Conservation (phyloP, 2,888 invertebrate species). For the Drosophila parthenogenetica region DNA sequence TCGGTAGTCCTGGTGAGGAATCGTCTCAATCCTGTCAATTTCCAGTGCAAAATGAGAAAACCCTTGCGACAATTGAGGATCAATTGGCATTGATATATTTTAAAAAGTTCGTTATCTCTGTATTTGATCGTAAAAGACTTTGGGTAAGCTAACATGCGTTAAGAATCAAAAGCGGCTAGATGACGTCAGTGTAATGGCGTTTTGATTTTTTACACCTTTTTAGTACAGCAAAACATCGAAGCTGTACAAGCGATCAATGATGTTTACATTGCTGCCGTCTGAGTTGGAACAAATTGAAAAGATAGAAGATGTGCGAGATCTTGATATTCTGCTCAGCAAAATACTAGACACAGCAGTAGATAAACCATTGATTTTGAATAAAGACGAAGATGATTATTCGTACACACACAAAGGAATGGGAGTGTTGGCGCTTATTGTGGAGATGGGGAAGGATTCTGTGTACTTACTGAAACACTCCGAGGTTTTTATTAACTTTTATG, state of each 20-base stretch:
- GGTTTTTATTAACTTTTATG: constrained; percentile 55
- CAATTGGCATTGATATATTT: constrained; percentile 73
- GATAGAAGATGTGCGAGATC: constrained; percentile 76
- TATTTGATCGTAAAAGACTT: constrained; percentile 68
- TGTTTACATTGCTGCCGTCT: constrained; percentile 63
- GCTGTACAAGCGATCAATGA: constrained; percentile 63
- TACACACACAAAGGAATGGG: constrained; percentile 36
- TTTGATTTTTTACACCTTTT: constrained; percentile 22
- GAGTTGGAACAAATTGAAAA: constrained; percentile 71
- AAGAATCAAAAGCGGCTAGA: constrained; percentile 2
- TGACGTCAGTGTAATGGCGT: constrained; percentile 52
- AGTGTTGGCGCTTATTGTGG: constrained; percentile 52
- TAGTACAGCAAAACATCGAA: constrained; percentile 60
- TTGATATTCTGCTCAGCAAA: constrained; percentile 74
- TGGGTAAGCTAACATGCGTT: constrained; percentile 53
- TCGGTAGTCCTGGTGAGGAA: constrained; percentile 5
- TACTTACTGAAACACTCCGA: constrained; percentile 66
- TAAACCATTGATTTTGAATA: constrained; percentile 28
- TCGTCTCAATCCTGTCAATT: constrained; percentile 34
- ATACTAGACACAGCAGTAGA: constrained; percentile 61
- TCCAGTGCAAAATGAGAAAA: constrained; percentile 21
- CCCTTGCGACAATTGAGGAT: constrained; percentile 56
- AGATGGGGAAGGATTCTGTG: constrained; percentile 65
- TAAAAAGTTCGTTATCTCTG: constrained; percentile 71
- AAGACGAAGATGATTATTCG: constrained; percentile 22